A percentile compares a stretch with the other conserved stretches of the same genome.
Conservation (phyloP, 1,140 invertebrate species). For the Lepidurus packardi region DNA sequence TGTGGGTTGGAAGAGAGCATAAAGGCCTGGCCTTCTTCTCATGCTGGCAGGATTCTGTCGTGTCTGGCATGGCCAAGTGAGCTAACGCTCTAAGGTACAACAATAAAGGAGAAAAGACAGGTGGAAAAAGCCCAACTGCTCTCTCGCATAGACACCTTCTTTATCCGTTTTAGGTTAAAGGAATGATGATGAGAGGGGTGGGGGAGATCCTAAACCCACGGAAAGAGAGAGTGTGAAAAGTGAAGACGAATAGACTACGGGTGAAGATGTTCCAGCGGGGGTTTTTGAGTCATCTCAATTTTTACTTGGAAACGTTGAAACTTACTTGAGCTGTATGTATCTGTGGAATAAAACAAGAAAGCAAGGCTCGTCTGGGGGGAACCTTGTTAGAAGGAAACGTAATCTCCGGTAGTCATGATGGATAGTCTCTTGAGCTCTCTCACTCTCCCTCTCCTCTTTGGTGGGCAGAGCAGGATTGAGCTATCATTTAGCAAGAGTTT, state of each 20-base stretch:
- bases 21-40: neutral
- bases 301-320: neutral
- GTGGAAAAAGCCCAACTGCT: conserved; percentile 13
- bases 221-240: conserved; percentile 18
- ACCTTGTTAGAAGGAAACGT: conserved; percentile 5
- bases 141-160: neutral
- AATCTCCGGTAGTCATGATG: conserved; percentile 21
- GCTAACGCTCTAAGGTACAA: neutral
- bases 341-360: neutral
- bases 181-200: neutral
- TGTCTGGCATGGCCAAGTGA: conserved; percentile 17
- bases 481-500: conserved; percentile 18
- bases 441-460: neutral
- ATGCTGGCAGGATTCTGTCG: neutral
- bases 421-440: neutral
- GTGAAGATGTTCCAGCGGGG: neutral
- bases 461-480: neutral
- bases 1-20: too few species aligned
- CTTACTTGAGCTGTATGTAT: neutral
- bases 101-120: conserved; percentile 18
- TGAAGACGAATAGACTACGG: neutral
- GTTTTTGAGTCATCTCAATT: neutral
- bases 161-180: neutral
- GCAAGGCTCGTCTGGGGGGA: neutral
- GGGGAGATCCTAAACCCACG: neutral